Evolutionary conservation across 2,113 vertebrate genomes (phyloP).

Genomic region (Pelusios castaneus): DNA sequence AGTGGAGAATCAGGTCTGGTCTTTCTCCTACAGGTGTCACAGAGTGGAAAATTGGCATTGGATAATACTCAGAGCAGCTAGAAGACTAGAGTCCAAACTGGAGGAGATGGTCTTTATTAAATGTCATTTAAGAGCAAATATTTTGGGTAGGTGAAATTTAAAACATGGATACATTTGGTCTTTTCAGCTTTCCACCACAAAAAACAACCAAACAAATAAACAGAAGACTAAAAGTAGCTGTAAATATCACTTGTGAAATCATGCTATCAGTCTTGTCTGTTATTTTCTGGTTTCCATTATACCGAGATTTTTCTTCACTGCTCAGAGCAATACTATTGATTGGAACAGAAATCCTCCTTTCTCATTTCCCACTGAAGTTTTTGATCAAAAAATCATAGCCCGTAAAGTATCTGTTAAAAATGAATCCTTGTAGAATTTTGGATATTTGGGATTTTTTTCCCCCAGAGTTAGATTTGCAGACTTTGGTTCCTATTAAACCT

Average conservation of each 20-base stretch:
- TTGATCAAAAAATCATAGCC: background rate
- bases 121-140: background rate
- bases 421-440: background rate
- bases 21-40: background rate
- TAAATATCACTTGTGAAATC: background rate
- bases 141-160: background rate
- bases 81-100: background rate
- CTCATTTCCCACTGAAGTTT: rapidly evolving
- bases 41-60: background rate
- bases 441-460: background rate
- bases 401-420: background rate
- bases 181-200: background rate
- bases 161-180: background rate
- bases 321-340: background rate
- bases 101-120: background rate
- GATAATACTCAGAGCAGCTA: background rate
- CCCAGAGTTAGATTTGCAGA: background rate
- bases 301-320: background rate
- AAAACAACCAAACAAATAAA: background rate
- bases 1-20: background rate
- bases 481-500: background rate
- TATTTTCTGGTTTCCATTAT: background rate
- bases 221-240: background rate
- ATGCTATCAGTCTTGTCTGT: background rate
- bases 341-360: background rate